These are phyloP conservation scores for Brachystomella parvula DNA, from an alignment of 1,140 invertebrate species.

Conservation along the genomic window DNA sequence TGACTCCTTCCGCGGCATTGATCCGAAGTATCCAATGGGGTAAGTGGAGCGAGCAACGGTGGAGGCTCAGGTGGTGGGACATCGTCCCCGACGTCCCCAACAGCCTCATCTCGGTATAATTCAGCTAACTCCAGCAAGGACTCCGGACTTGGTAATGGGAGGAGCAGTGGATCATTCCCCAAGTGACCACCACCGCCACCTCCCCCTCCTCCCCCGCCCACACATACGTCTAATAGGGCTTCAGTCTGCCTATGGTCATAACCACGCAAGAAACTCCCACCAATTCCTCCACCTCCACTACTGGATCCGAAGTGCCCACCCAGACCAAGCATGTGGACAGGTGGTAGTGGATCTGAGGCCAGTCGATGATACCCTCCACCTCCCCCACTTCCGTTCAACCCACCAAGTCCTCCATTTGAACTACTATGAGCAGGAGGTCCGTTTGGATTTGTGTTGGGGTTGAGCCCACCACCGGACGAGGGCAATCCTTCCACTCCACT, in stretches of 20 bases:
- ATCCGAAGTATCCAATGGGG: conserved; percentile 34
- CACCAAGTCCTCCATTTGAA: conserved; percentile 31
- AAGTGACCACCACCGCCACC: conserved; percentile 27
- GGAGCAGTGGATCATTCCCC: conserved; percentile 32
- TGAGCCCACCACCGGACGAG: conserved; percentile 21
- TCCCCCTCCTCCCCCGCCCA: conserved; percentile 31
- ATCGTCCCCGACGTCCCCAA: conserved; percentile 37
- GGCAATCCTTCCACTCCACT: conserved; percentile 29
- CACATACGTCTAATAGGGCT: conserved; percentile 35
- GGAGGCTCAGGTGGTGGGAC: conserved; percentile 36
- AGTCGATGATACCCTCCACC: conserved; percentile 28
- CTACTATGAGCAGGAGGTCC: conserved; percentile 25
- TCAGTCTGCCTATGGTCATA: conserved; percentile 37
- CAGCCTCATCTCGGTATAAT: conserved; percentile 37
- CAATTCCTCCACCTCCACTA: conserved; percentile 24
- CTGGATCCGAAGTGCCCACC: conserved; percentile 35
- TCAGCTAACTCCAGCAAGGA: conserved; percentile 37
- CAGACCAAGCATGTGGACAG: conserved; percentile 34
- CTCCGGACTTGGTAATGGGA: conserved; percentile 35
- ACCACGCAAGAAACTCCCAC: conserved; percentile 23
- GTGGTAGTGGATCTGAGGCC: conserved; percentile 33
- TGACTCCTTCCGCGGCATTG: conserved; percentile 28
- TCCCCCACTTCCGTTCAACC: background rate
- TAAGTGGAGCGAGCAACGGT: conserved; percentile 37
- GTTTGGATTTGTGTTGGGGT: conserved; percentile 19